phyloP scores from a whole-genome alignment of 2,113 vertebrate species.

The Rhinichthys klamathensis region DNA sequence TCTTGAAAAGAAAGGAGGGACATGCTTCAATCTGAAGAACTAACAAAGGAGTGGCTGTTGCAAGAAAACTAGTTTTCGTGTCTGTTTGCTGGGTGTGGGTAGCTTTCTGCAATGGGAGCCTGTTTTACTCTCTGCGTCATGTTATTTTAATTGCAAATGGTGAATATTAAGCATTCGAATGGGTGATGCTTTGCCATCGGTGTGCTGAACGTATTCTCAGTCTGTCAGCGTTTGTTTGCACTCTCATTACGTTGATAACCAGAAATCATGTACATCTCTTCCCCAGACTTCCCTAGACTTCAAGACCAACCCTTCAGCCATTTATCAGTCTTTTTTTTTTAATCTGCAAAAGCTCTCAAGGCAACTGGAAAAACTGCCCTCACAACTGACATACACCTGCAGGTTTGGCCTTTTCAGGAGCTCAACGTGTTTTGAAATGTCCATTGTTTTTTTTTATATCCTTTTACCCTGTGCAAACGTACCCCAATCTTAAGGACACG shows the following conservation, averaged over 20 bases:
- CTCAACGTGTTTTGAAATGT: not conserved
- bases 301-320: conserved; percentile 43
- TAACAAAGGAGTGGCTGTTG: conserved; percentile 24
- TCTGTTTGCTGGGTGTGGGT: conserved; percentile 22
- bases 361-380: conserved; percentile 52
- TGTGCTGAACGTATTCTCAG: not conserved
- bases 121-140: not conserved
- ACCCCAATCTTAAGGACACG: not conserved
- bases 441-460: not conserved
- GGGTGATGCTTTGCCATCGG: not conserved
- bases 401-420: conserved; percentile 37
- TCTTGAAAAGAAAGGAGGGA: conserved; percentile 4
- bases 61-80: conserved; percentile 25
- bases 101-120: conserved; percentile 1
- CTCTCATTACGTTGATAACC: not conserved
- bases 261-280: conserved; percentile 19
- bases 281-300: conserved; percentile 25
- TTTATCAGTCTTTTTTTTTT: conserved; percentile 20
- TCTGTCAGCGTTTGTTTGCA: not conserved
- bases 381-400: conserved; percentile 28
- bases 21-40: not conserved
- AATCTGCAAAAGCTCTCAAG: conserved; percentile 10
- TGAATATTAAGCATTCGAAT: not conserved
- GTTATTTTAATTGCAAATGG: not conserved
- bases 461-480: conserved; percentile 4